phyloP scores from a whole-genome alignment of 2,797 vertebrate genomes.

The Gephyroberyx darwinii region DNA sequence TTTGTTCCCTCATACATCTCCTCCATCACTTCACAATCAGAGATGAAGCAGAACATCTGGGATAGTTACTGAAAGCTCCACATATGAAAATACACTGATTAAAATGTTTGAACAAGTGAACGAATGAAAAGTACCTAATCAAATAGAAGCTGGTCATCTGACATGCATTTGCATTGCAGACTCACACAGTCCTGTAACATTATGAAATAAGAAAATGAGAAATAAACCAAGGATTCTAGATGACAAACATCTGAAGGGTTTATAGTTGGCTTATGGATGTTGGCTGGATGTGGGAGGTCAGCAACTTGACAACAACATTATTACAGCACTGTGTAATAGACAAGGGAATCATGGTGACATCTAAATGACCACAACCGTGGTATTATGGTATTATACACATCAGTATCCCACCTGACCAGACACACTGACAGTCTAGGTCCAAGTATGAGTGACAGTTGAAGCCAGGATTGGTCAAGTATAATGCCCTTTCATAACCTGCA shows the following conservation, averaged over 20 bases:
- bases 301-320: conserved; percentile 42
- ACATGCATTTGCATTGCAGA: not conserved
- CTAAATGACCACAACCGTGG: conserved; percentile 45
- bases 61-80: conserved; percentile 4
- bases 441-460: conserved; percentile 17
- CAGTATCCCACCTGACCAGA: conserved; percentile 37
- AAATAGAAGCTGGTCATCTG: conserved; percentile 27
- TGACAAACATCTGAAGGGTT: conserved; percentile 35
- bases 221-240: conserved; percentile 12
- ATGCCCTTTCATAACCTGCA: too few species aligned
- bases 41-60: conserved; percentile 38
- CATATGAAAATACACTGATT: not conserved
- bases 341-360: conserved; percentile 42
- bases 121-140: conserved; percentile 32
- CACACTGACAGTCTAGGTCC: conserved; percentile 44
- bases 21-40: conserved; percentile 13
- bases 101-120: conserved; percentile 34
- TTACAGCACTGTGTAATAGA: conserved; percentile 42
- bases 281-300: conserved; percentile 40
- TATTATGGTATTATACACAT: conserved; percentile 60
- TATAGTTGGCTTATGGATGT: conserved; percentile 40
- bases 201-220: not conserved
- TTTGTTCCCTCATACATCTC: conserved; percentile 14
- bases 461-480: conserved; percentile 8
- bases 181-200: not conserved